A percentile compares a stretch with the other conserved stretches of the same genome.
phyloP scores from a whole-genome alignment of 2,888 invertebrate genomes.

The Pecten maximus region DNA sequence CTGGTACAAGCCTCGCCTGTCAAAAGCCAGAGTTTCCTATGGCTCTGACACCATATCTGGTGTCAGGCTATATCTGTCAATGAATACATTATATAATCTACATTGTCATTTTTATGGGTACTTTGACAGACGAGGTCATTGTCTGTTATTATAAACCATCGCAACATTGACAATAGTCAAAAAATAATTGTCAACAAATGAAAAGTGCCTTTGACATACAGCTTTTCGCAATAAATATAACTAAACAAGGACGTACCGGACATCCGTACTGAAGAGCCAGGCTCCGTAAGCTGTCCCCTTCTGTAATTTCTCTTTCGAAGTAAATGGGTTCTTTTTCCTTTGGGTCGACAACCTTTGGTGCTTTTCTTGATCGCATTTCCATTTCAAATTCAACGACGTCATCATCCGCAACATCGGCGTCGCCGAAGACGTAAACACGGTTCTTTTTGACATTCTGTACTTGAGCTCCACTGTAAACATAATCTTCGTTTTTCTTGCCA shows the following conservation, averaged over 20 bases:
- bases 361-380: slow-evolving; percentile 69
- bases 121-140: no score
- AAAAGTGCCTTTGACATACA: no score
- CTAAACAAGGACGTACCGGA: slow-evolving; percentile 68
- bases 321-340: slow-evolving; percentile 63
- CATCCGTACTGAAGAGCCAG: slow-evolving; percentile 77
- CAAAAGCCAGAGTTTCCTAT: no score
- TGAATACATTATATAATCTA: no score
- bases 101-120: no score
- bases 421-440: slow-evolving; percentile 77
- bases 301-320: slow-evolving; percentile 70
- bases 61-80: no score
- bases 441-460: slow-evolving; percentile 76
- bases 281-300: slow-evolving; percentile 76
- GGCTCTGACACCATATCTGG: no score
- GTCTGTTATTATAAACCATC: no score
- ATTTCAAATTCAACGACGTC: slow-evolving; percentile 74
- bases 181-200: no score
- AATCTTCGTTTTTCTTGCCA: slow-evolving; percentile 51
- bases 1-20: no score
- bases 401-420: slow-evolving; percentile 69
- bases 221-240: no score
- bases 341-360: slow-evolving; percentile 42
- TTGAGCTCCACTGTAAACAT: slow-evolving; percentile 60
- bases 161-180: no score